Percentiles rank a stretch among this genome's conserved stretches.
These are phyloP conservation scores for Pagrus major DNA, from an alignment of 2,113 vertebrate species.

Conservation along the genomic window DNA sequence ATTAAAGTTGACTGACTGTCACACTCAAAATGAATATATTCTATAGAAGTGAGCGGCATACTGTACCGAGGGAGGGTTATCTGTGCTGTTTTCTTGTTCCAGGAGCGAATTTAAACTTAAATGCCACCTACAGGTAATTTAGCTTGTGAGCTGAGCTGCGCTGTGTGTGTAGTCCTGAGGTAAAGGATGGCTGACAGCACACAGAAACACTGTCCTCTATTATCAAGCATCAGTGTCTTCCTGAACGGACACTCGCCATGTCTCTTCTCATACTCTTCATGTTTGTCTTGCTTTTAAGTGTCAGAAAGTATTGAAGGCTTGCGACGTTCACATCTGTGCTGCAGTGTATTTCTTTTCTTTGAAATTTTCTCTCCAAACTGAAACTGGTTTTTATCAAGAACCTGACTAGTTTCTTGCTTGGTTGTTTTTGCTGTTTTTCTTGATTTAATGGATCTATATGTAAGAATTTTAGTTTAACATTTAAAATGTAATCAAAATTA, in stretches of 20 bases:
- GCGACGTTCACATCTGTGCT: neutral
- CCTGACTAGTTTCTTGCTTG: neutral
- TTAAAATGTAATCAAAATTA: too few relatives aligned
- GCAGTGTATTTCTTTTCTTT: neutral
- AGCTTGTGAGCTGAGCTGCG: neutral
- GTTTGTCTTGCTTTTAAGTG: conserved; percentile 5
- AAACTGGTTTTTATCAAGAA: neutral
- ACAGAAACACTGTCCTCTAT: conserved; percentile 16
- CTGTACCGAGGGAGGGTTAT: neutral
- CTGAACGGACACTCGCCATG: conserved; percentile 8
- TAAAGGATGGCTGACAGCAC: conserved; percentile 9
- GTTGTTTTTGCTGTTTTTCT: neutral
- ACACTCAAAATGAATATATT: conserved; percentile 31
- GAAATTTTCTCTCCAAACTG: neutral
- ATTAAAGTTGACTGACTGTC: conserved; percentile 68
- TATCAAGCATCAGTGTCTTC: conserved; percentile 52
- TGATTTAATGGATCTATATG: neutral
- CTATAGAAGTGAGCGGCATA: conserved; percentile 23
- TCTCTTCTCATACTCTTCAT: conserved; percentile 26
- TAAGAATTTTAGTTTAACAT: too few relatives aligned
- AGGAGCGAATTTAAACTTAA: conserved; percentile 15
- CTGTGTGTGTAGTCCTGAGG: neutral
- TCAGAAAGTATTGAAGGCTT: conserved; percentile 7
- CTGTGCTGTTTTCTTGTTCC: conserved; percentile 11
- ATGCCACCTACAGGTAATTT: conserved; percentile 5